Evolutionary conservation across 2,888 invertebrate genomes (phyloP).

Genomic region (Pseudococcus viburni): DNA sequence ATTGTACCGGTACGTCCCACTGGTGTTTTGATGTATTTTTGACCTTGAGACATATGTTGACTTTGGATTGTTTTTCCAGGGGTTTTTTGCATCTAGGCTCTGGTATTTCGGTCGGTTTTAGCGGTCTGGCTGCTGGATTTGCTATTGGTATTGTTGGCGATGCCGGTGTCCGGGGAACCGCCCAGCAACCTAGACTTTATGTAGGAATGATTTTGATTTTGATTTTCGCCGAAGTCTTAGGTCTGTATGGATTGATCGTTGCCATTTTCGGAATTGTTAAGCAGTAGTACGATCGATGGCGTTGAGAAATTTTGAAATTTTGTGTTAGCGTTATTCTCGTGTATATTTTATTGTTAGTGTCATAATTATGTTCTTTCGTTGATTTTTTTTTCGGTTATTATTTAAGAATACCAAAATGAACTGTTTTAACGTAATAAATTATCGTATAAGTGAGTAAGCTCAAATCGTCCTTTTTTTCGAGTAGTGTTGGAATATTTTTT

Average conservation of each 20-base stretch:
- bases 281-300: too few relatives aligned
- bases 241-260: slow-evolving; percentile 99
- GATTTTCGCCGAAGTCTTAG: slow-evolving; percentile 99
- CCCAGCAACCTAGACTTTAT: slow-evolving; percentile 99
- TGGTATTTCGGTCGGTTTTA: slow-evolving; percentile 96
- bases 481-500: too few relatives aligned
- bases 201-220: slow-evolving; percentile 99
- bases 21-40: not conserved
- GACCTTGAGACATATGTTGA: not conserved
- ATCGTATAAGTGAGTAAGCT: too few relatives aligned
- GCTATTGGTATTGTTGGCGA: slow-evolving; percentile 99
- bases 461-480: too few relatives aligned
- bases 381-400: too few relatives aligned
- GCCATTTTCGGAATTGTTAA: slow-evolving; percentile 83
- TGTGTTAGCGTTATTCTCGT: too few relatives aligned
- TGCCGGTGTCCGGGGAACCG: slow-evolving; percentile 98
- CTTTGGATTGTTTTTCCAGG: slow-evolving; percentile 76
- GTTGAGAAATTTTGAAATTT: too few relatives aligned
- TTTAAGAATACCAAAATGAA: too few relatives aligned
- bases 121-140: slow-evolving; percentile 98
- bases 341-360: too few relatives aligned
- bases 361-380: too few relatives aligned
- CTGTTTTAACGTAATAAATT: too few relatives aligned
- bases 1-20: slow-evolving; percentile 83
- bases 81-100: slow-evolving; percentile 98